phyloP scores from a whole-genome alignment of 2,888 invertebrate species.

The Ochropacha duplaris region DNA sequence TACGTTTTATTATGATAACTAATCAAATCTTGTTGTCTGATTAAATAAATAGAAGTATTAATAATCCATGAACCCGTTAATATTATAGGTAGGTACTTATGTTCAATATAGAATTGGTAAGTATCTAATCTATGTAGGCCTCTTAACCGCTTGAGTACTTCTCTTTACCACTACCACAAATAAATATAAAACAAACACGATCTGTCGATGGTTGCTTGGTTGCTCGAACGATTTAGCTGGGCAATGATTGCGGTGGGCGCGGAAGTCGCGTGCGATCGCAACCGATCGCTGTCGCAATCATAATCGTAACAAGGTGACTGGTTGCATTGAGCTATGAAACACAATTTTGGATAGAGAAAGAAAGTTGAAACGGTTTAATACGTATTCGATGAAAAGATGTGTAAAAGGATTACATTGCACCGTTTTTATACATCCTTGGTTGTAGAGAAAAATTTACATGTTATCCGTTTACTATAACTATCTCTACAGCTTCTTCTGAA shows the following conservation, averaged over 20 bases:
- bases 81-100: neutral
- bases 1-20: too few relatives aligned
- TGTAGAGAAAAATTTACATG: too few relatives aligned
- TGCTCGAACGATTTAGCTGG: slow-evolving; percentile 34
- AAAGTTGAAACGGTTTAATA: neutral
- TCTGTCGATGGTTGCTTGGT: slow-evolving; percentile 25
- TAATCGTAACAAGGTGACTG: slow-evolving; percentile 30
- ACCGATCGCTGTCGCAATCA: slow-evolving; percentile 44
- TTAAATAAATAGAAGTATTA: too few relatives aligned
- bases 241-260: slow-evolving; percentile 36
- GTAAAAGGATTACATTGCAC: too few relatives aligned
- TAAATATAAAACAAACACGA: slow-evolving; percentile 41
- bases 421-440: too few relatives aligned
- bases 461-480: too few relatives aligned
- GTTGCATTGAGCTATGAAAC: slow-evolving; percentile 28
- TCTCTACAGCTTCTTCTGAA: too few relatives aligned
- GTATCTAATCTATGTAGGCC: neutral
- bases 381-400: too few relatives aligned
- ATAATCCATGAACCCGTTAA: too few relatives aligned
- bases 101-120: neutral
- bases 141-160: neutral
- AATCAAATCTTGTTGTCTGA: too few relatives aligned
- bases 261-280: slow-evolving; percentile 68
- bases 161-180: slow-evolving; percentile 31
- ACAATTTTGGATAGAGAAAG: neutral